Percentiles rank a stretch among this genome's conserved stretches.
These are phyloP conservation scores for Ormia ochracea DNA, from an alignment of 2,888 invertebrate genomes.

Conservation along the genomic window DNA sequence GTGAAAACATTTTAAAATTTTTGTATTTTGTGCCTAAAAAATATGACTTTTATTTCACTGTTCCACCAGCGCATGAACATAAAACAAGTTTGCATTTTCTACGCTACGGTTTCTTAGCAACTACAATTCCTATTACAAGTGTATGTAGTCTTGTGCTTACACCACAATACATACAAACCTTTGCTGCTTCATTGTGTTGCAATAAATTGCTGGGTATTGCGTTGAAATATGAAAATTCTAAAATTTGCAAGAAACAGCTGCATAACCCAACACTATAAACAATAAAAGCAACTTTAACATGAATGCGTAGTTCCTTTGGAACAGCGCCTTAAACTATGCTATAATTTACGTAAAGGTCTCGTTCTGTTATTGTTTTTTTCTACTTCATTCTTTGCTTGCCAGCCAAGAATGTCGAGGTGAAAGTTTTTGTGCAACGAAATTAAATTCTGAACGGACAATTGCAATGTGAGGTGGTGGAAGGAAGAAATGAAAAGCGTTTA, in stretches of 20 bases:
- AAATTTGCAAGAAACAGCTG: constrained; percentile 30
- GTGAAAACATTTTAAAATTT: neutral
- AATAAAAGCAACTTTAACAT: neutral
- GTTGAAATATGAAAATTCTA: constrained; percentile 55
- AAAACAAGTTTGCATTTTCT: neutral
- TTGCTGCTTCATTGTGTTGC: constrained; percentile 58
- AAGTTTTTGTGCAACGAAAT: constrained; percentile 2
- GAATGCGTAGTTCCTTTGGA: neutral
- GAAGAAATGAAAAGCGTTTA: neutral
- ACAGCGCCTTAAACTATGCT: constrained; percentile 4
- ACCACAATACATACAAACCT: constrained; percentile 39
- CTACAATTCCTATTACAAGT: neutral
- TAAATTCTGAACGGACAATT: constrained; percentile 1
- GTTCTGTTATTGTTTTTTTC: constrained; percentile 8
- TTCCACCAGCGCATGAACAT: neutral
- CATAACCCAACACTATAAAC: constrained; percentile 25
- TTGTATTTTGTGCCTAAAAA: neutral
- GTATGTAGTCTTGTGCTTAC: neutral
- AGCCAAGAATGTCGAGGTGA: neutral
- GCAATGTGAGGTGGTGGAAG: neutral
- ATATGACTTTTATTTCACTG: neutral
- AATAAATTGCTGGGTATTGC: constrained; percentile 50
- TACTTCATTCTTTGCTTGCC: neutral
- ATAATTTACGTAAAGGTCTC: constrained; percentile 3
- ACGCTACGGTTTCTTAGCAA: constrained; percentile 5